Conservation (phyloP, 2,113 vertebrate species). For the Rafetus swinhoei region DNA sequence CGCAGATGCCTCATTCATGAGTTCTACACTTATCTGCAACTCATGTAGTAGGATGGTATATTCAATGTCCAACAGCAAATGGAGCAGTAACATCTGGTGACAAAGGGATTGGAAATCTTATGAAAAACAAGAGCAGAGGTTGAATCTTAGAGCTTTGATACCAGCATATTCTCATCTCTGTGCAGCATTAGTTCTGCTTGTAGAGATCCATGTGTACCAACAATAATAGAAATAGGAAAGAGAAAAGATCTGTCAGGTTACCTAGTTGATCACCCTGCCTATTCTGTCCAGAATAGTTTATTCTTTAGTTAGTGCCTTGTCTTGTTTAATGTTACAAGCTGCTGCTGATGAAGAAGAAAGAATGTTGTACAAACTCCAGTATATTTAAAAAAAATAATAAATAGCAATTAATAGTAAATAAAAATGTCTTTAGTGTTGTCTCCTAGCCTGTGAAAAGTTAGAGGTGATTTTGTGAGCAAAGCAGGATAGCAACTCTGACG, state of each 20-base stretch:
- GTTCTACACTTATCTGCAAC: not conserved
- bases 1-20: not conserved
- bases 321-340: not conserved
- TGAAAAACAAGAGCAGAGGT: not conserved
- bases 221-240: not conserved
- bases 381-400: not conserved
- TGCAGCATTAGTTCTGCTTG: not conserved
- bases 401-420: not conserved
- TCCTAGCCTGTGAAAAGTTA: not conserved
- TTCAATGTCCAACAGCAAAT: not conserved
- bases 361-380: not conserved
- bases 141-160: not conserved
- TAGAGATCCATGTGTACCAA: not conserved
- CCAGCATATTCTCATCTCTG: not conserved
- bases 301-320: not conserved
- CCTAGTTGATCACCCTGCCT: fast-evolving
- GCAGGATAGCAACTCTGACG: not conserved
- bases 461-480: not conserved
- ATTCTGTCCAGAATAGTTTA: not conserved
- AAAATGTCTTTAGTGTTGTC: not conserved
- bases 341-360: not conserved
- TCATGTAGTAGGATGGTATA: fast-evolving
- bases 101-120: not conserved
- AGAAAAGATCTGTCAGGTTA: not conserved
- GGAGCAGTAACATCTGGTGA: fast-evolving